Evolutionary conservation across 2,797 vertebrate species (phyloP).

Genomic region (Danio kyathit): DNA sequence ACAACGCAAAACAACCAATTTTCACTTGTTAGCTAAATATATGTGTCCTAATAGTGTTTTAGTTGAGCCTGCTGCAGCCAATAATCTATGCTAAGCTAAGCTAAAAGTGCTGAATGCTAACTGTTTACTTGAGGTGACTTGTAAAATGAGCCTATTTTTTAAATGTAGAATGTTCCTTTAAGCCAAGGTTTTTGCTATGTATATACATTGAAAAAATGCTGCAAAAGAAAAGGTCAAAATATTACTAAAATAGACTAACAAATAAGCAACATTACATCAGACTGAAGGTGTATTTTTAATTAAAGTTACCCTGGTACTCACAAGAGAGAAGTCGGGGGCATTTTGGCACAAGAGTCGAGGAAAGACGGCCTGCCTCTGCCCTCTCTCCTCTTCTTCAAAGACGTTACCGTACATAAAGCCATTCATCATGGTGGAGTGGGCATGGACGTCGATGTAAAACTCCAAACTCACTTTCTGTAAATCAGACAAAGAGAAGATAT

Average conservation of each 20-base stretch:
- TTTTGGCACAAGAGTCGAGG: conserved; percentile 95
- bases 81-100: no score
- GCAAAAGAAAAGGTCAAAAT: neutral
- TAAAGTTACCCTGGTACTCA: conserved; percentile 72
- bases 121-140: no score
- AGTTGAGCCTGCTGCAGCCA: no score
- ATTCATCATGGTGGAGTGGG: conserved; percentile 99
- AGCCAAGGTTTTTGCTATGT: no score
- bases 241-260: neutral
- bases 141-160: no score
- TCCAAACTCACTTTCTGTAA: conserved; percentile 92
- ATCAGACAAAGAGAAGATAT: conserved; percentile 34
- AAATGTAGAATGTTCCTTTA: no score
- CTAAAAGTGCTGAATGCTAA: no score
- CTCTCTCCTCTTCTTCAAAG: conserved; percentile 95
- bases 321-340: conserved; percentile 95
- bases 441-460: conserved; percentile 98
- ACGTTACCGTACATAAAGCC: conserved; percentile 99
- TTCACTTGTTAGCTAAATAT: no score
- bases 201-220: neutral
- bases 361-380: conserved; percentile 93
- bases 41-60: no score
- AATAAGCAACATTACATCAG: neutral
- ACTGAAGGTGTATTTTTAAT: neutral
- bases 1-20: no score